Evolutionary conservation across 2,888 invertebrate genomes (phyloP).

Genomic region (Philhelius pedissequus): DNA sequence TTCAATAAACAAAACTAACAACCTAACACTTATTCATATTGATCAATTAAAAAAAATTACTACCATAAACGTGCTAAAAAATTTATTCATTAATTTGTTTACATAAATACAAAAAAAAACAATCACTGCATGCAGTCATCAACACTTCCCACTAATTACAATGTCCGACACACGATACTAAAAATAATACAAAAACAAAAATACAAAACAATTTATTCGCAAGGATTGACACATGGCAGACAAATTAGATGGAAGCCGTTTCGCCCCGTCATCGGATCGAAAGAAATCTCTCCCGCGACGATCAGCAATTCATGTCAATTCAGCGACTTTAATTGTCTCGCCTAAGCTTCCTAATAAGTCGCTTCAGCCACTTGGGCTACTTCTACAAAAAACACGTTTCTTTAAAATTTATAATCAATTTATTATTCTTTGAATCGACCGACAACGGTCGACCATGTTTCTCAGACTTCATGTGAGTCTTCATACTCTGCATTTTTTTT

Average conservation of each 20-base stretch:
- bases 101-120: background rate
- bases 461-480: constrained; percentile 5
- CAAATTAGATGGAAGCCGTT: background rate
- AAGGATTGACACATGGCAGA: constrained; percentile 22
- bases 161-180: constrained; percentile 30
- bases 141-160: constrained; percentile 44
- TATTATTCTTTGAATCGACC: background rate
- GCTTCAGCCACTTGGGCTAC: constrained; percentile 47
- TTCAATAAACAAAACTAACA: background rate
- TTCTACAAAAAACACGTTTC: constrained; percentile 48
- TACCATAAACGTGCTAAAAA: background rate
- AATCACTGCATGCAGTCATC: constrained; percentile 7
- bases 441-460: background rate
- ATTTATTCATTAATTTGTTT: constrained; percentile 2
- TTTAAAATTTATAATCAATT: background rate
- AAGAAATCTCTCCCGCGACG: constrained; percentile 37
- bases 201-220: background rate
- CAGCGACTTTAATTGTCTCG: constrained; percentile 59
- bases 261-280: background rate
- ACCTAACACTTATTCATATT: background rate
- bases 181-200: background rate
- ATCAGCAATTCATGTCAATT: constrained; percentile 50
- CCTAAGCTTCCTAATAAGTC: constrained; percentile 46
- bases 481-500: constrained; percentile 27
- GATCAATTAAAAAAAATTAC: background rate